These are phyloP conservation scores for Junco hyemalis DNA, from an alignment of 2,113 vertebrate species.

Conservation along the genomic window DNA sequence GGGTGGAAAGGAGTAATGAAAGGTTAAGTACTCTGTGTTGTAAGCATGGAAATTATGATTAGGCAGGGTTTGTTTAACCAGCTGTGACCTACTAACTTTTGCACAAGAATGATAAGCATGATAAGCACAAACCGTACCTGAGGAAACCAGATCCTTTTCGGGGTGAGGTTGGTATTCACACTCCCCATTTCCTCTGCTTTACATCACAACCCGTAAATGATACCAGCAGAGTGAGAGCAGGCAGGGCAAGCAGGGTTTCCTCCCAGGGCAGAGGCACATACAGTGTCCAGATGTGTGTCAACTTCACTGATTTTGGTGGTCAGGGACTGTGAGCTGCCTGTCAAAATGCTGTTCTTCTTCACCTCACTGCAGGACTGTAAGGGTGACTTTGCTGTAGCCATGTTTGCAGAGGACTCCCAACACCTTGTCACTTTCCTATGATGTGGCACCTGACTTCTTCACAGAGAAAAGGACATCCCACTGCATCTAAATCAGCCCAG, in stretches of 20 bases:
- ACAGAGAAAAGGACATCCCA: neutral
- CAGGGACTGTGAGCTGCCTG: neutral
- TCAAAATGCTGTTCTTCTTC: neutral
- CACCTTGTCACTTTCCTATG: neutral
- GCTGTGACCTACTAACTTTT: neutral
- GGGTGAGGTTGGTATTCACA: neutral
- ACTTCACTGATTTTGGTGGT: neutral
- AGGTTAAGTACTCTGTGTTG: neutral
- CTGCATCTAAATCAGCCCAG: neutral
- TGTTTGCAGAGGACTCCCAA: neutral
- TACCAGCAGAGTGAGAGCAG: neutral
- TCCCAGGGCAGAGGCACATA: neutral
- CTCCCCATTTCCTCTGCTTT: neutral
- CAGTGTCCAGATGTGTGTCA: neutral
- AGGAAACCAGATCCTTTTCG: slow-evolving; percentile 12
- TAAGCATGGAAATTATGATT: neutral
- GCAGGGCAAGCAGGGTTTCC: neutral
- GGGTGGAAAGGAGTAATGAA: neutral
- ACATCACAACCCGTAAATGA: neutral
- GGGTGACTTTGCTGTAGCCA: neutral
- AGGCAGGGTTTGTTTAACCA: neutral
- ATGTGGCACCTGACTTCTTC: neutral
- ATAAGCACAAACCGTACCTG: neutral
- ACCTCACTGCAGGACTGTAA: neutral
- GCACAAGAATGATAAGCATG: slow-evolving; percentile 8